Conservation (phyloP, 1,140 invertebrate species). For the Saccostrea echinata region DNA sequence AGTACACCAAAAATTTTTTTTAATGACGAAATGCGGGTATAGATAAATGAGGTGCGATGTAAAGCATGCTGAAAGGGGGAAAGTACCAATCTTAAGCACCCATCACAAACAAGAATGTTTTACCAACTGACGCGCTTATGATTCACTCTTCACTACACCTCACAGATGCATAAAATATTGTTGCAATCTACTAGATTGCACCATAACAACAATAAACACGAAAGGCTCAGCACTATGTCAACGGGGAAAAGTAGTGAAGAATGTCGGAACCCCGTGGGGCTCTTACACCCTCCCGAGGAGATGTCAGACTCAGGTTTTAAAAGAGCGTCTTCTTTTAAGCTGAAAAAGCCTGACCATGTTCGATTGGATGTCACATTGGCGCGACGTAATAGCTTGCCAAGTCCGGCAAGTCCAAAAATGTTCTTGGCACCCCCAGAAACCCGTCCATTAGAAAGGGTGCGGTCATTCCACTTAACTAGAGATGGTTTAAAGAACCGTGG, state of each 20-base stretch:
- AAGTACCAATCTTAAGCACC: slow-evolving; percentile 1
- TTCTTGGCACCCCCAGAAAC: background rate
- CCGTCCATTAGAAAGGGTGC: slow-evolving; percentile 13
- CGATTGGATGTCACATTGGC: background rate
- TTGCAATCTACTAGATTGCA: background rate
- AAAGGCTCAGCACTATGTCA: background rate
- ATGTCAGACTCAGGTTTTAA: background rate
- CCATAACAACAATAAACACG: slow-evolving; percentile 6
- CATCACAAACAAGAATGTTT: slow-evolving; percentile 17
- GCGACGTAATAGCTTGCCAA: slow-evolving; percentile 23
- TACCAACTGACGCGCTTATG: slow-evolving; percentile 4
- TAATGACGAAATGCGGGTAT: background rate
- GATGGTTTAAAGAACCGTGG: slow-evolving; percentile 20
- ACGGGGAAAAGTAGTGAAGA: background rate
- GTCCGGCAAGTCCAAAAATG: background rate
- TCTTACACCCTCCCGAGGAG: background rate
- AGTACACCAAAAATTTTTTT: background rate
- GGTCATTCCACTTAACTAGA: slow-evolving; percentile 29
- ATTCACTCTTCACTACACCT: slow-evolving; percentile 11
- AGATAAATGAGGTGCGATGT: too few species aligned
- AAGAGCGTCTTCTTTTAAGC: slow-evolving; percentile 20
- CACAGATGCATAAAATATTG: background rate
- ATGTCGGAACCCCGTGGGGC: background rate
- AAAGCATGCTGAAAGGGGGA: background rate
- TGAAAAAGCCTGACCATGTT: slow-evolving; percentile 20